Conservation (phyloP, 1,140 invertebrate genomes). For the Brachionus asplanchnoidis region DNA sequence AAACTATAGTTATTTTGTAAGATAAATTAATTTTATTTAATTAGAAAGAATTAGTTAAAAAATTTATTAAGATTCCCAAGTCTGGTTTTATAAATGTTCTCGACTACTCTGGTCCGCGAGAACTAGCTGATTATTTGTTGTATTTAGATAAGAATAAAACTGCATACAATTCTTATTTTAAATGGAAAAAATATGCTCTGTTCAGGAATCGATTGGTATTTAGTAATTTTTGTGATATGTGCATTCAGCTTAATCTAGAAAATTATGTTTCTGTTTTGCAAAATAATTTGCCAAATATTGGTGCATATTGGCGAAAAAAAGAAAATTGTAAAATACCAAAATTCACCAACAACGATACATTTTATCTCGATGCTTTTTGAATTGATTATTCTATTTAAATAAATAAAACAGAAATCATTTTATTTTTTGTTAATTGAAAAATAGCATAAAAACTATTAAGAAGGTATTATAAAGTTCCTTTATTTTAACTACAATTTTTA, state of each 20-base stretch:
- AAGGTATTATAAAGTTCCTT: no score
- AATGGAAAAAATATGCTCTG: neutral
- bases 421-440: no score
- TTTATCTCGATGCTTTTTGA: no score
- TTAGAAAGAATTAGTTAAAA: neutral
- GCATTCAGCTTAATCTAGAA: conserved; percentile 8
- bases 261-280: neutral
- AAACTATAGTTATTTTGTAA: conserved; percentile 20
- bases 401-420: no score
- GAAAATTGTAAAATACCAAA: neutral
- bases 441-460: no score
- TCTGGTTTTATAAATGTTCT: conserved; percentile 41
- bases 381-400: no score
- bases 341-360: neutral
- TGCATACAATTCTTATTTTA: conserved; percentile 28
- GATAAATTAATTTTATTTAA: neutral
- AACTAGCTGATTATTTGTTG: conserved; percentile 43
- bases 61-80: neutral
- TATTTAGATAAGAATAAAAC: conserved; percentile 34
- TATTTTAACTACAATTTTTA: no score
- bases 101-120: conserved; percentile 40
- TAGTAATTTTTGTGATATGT: conserved; percentile 19
- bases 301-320: neutral
- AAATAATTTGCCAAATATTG: neutral
- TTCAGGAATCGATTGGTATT: neutral